Evolutionary conservation across 2,113 vertebrate species (phyloP).

Genomic region (Antechinus stuartii): DNA sequence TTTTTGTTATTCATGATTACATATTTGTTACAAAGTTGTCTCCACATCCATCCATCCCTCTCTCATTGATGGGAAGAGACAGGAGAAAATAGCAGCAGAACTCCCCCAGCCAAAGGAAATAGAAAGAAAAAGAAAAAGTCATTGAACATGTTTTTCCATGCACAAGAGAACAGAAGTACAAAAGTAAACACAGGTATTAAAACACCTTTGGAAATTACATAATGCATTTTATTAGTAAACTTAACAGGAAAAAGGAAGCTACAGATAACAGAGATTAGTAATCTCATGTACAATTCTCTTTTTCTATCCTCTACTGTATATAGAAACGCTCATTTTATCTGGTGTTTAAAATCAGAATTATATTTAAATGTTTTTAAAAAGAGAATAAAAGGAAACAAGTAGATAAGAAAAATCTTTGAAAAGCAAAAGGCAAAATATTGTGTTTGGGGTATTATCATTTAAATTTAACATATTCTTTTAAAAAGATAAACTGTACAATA

Average conservation of each 20-base stretch:
- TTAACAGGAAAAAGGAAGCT: not conserved
- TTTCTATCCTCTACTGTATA: not conserved
- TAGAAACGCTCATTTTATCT: not conserved
- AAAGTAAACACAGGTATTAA: not conserved
- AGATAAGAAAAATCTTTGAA: not conserved
- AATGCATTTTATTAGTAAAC: not conserved
- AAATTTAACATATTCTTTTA: not conserved
- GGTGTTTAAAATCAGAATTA: not conserved
- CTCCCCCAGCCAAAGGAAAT: not conserved
- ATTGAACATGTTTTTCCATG: not conserved
- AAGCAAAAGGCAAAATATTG: not conserved
- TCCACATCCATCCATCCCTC: no score
- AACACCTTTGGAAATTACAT: not conserved
- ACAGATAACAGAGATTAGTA: not conserved
- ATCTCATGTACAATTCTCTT: not conserved
- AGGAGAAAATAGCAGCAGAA: not conserved
- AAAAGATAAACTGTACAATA: not conserved
- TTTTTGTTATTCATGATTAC: not conserved
- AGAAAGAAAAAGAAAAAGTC: not conserved
- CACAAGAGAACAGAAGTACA: not conserved
- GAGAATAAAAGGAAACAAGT: not conserved
- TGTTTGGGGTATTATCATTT: not conserved
- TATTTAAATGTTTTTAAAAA: not conserved
- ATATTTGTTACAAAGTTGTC: not conserved
- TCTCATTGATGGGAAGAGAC: no score